phyloP scores from a whole-genome alignment of 1,140 invertebrate species.

The Drosophila neocordata region DNA sequence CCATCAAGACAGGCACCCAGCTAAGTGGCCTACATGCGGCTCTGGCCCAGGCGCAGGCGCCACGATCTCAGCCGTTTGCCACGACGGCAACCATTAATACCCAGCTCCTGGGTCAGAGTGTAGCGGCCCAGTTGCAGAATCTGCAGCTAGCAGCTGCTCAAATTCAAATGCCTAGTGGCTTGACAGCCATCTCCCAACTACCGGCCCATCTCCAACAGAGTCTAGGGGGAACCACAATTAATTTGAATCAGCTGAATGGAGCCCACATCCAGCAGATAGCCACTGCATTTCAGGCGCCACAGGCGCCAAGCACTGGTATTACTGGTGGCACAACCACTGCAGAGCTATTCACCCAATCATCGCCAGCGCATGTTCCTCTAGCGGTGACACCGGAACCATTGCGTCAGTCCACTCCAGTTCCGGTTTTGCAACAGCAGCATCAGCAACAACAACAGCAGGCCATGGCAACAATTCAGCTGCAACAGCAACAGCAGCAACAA shows the following conservation, averaged over 20 bases:
- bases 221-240: constrained; percentile 72
- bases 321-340: constrained; percentile 14
- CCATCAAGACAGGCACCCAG: constrained; percentile 69
- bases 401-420: constrained; percentile 67
- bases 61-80: constrained; percentile 80
- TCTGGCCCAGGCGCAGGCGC: constrained; percentile 70
- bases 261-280: constrained; percentile 79
- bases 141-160: constrained; percentile 77
- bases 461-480: constrained; percentile 70
- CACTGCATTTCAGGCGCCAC: constrained; percentile 76
- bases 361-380: constrained; percentile 66
- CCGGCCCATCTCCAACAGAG: constrained; percentile 79
- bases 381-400: constrained; percentile 73
- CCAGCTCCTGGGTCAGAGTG: constrained; percentile 75
- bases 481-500: constrained; percentile 72
- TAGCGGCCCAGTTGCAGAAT: constrained; percentile 79
- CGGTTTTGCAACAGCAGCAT: constrained; percentile 54
- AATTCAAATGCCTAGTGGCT: constrained; percentile 82
- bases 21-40: constrained; percentile 76
- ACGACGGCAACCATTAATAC: constrained; percentile 79
- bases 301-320: constrained; percentile 44
- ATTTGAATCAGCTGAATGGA: constrained; percentile 76
- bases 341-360: constrained; percentile 69
- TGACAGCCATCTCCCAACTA: constrained; percentile 77
- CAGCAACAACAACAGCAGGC: constrained; percentile 56